Percentiles rank a stretch among this genome's conserved stretches.
Evolutionary conservation across 2,888 invertebrate genomes (phyloP).

Genomic region (Harpalus rufipes): DNA sequence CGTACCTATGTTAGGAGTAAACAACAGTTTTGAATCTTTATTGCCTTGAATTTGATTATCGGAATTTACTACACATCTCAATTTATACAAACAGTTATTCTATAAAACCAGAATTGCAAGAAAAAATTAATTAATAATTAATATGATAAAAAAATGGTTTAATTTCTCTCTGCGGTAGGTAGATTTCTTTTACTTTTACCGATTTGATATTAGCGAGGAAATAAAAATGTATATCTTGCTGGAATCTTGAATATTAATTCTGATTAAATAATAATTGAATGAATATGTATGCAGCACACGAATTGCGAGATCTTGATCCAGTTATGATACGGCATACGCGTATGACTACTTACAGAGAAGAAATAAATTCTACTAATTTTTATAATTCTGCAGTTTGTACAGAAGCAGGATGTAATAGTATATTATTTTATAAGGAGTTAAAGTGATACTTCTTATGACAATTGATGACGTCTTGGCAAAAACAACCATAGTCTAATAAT

Average conservation of each 20-base stretch:
- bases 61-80: conserved; percentile 49
- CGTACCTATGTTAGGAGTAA: conserved; percentile 41
- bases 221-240: conserved; percentile 43
- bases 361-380: too few relatives aligned
- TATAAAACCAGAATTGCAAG: conserved; percentile 41
- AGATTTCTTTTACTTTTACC: conserved; percentile 14
- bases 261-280: conserved; percentile 67
- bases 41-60: conserved; percentile 51
- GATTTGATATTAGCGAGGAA: conserved; percentile 39
- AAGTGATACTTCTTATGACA: too few relatives aligned
- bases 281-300: conserved; percentile 64
- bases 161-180: conserved; percentile 62
- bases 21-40: conserved; percentile 64
- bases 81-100: conserved; percentile 44
- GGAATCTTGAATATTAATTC: conserved; percentile 65
- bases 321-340: background rate
- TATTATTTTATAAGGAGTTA: too few relatives aligned
- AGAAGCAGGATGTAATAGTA: too few relatives aligned
- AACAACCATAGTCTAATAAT: too few relatives aligned
- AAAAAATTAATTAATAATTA: conserved; percentile 49
- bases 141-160: conserved; percentile 53
- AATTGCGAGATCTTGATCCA: background rate
- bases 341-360: too few relatives aligned
- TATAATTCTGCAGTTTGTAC: too few relatives aligned
- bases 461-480: too few relatives aligned